Conservation (phyloP, 1,140 invertebrate species). For the Pissodes strobi region DNA sequence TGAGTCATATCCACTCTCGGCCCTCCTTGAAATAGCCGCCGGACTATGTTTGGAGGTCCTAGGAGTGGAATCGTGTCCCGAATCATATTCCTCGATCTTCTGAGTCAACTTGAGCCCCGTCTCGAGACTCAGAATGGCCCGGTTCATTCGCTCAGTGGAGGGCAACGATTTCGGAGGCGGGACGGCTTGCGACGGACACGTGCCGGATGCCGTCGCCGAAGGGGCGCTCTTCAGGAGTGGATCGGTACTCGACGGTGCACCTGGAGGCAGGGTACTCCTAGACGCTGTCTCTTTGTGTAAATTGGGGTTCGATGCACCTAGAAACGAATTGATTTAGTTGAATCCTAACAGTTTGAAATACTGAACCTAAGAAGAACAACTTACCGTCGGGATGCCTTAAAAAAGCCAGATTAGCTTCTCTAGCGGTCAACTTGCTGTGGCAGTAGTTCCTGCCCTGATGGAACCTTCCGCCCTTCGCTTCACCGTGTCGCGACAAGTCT, state of each 20-base stretch:
- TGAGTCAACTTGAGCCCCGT: constrained; percentile 60
- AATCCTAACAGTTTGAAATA: not conserved
- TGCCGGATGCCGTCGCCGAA: constrained; percentile 25
- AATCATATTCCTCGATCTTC: constrained; percentile 75
- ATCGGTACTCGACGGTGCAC: constrained; percentile 28
- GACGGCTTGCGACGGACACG: constrained; percentile 57
- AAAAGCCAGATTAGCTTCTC: constrained; percentile 69
- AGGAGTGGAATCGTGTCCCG: constrained; percentile 76
- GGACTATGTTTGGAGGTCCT: constrained; percentile 77
- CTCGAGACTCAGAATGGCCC: constrained; percentile 63
- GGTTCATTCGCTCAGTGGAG: constrained; percentile 60
- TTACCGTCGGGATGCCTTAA: constrained; percentile 81
- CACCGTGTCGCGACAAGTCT: constrained; percentile 56
- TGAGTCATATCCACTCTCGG: constrained; percentile 88
- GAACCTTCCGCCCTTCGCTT: constrained; percentile 47
- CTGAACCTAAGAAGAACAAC: not conserved
- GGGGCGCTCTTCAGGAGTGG: constrained; percentile 49
- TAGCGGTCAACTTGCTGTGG: constrained; percentile 56
- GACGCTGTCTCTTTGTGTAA: constrained; percentile 54
- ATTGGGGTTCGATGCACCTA: constrained; percentile 82
- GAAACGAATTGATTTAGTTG: not conserved
- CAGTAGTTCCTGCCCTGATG: constrained; percentile 56
- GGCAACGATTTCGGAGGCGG: constrained; percentile 61
- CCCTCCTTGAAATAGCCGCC: constrained; percentile 70
- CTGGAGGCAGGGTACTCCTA: constrained; percentile 11